Evolutionary conservation across 2,888 invertebrate genomes (phyloP).

Genomic region (Eristalis tenax): DNA sequence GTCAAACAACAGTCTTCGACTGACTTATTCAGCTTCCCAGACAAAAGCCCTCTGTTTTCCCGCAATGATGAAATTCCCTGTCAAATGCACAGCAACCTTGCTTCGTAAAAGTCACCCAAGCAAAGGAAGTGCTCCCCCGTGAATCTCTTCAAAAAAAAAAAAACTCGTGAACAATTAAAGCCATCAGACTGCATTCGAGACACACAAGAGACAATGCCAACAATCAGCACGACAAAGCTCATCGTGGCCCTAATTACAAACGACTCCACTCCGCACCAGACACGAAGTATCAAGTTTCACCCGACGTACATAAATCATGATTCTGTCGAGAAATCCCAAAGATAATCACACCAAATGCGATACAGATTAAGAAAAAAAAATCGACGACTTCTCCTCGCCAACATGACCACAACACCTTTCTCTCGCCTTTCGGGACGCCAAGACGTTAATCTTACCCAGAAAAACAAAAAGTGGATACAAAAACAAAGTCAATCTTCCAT

Average conservation of each 20-base stretch:
- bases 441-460: background rate
- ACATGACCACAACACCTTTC: background rate
- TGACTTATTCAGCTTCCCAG: too few species aligned
- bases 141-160: too few species aligned
- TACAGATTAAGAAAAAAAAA: conserved; percentile 4
- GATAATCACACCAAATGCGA: background rate
- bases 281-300: background rate
- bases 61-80: too few species aligned
- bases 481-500: conserved; percentile 28
- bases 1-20: too few species aligned
- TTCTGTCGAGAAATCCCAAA: conserved; percentile 1
- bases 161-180: background rate
- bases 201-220: background rate
- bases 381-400: background rate
- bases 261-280: background rate
- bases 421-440: background rate
- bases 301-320: background rate
- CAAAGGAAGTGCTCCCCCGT: too few species aligned
- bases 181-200: background rate
- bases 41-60: too few species aligned
- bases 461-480: background rate
- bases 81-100: too few species aligned
- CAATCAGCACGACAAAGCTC: background rate
- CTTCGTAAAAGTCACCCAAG: too few species aligned
- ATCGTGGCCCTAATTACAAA: background rate